A percentile compares a stretch with the other conserved stretches of the same genome.
Conservation (phyloP, 2,113 vertebrate genomes). For the Siphamia tubifer region DNA sequence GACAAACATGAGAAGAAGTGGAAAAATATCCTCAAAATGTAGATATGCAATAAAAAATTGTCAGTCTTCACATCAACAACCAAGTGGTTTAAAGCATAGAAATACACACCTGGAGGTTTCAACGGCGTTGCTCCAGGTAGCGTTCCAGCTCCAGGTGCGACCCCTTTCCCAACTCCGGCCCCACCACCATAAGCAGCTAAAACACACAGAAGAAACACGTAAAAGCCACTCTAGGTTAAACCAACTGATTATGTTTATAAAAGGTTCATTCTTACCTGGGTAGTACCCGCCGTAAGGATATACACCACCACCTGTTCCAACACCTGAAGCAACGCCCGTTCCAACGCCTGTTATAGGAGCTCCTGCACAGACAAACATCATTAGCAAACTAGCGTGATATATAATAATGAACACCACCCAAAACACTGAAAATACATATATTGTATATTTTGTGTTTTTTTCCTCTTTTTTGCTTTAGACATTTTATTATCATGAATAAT, state of each 20-base stretch:
- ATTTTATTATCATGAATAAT: too few relatives aligned
- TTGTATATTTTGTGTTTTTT: too few relatives aligned
- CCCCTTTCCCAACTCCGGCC: conserved; percentile 3
- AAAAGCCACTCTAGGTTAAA: not conserved
- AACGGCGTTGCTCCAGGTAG: conserved; percentile 74
- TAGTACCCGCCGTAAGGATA: conserved; percentile 57
- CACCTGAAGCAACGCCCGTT: conserved; percentile 6
- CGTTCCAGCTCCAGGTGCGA: conserved; percentile 30
- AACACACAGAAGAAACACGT: not conserved
- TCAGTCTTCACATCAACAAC: not conserved
- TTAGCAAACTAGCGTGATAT: too few relatives aligned
- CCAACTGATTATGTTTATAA: not conserved
- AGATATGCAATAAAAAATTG: not conserved
- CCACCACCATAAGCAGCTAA: conserved; percentile 56
- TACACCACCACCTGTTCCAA: conserved; percentile 16
- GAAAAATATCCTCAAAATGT: not conserved
- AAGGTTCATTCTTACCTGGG: conserved; percentile 25
- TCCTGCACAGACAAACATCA: too few relatives aligned
- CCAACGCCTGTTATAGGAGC: too few relatives aligned
- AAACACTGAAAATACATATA: too few relatives aligned
- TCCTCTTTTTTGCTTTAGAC: too few relatives aligned
- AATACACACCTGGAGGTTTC: conserved; percentile 66
- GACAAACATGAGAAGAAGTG: not conserved
- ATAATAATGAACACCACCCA: too few relatives aligned
- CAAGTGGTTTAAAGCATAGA: not conserved